phyloP scores from a whole-genome alignment of 2,113 vertebrate genomes.

The Mormoops blainvillei region DNA sequence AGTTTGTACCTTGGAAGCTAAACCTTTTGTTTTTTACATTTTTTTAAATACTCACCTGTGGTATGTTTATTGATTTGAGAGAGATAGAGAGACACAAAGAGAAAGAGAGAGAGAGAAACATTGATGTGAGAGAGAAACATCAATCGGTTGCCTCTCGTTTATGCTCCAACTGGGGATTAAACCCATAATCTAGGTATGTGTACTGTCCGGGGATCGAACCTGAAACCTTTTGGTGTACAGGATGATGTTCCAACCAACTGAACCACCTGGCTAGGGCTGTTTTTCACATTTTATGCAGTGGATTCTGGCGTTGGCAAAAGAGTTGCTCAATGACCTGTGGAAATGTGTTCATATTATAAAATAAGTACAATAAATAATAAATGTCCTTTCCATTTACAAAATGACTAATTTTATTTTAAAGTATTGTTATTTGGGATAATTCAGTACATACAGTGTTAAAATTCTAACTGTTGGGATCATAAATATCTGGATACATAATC shows the following conservation, averaged over 20 bases:
- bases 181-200: too few species aligned
- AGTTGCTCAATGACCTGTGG: background rate
- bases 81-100: too few species aligned
- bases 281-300: background rate
- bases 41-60: too few species aligned
- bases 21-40: background rate
- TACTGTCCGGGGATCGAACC: too few species aligned
- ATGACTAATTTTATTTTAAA: background rate
- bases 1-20: background rate
- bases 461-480: background rate
- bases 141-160: too few species aligned
- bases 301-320: background rate
- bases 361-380: background rate
- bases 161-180: too few species aligned
- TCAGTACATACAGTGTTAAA: background rate
- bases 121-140: too few species aligned
- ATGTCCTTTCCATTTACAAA: background rate
- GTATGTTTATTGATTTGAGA: too few species aligned
- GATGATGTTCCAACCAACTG: too few species aligned
- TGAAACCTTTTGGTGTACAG: too few species aligned
- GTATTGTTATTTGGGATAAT: background rate
- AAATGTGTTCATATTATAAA: background rate
- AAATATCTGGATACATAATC: background rate
- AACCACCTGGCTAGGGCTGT: background rate
- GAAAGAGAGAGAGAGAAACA: too few species aligned